Base-by-base conservation (phyloP, 2,113 vertebrate genomes). In the Perca schrenkii region DNA sequence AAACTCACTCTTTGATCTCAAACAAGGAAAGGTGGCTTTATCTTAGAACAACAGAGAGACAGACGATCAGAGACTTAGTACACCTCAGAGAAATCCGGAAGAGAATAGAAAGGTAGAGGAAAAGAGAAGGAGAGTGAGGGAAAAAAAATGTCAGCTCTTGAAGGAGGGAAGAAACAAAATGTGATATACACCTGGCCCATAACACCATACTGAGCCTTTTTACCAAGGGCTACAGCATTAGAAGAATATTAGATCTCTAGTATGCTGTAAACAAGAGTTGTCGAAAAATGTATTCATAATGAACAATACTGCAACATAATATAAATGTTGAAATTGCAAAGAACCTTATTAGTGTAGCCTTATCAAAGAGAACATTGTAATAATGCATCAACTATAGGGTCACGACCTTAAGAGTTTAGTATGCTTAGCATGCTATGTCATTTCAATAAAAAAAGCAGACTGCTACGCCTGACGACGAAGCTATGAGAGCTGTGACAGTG, bases 1-100 rank as follows among this genome's bases (percentile, higher is more conserved):
- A 89, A 93, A 90, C 86, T 85, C 81, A 70, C 50, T 91, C 86
- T 94, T 93, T 93, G 89, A 93, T 94, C 82, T 91, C 65, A 28
- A 77, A 68, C 80, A 79, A 72, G 72, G 85, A 91, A 91, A 89
- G 90, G 79, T 88, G 83, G 86, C 81, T 91, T 91, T 88, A 91
- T 89, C 88, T 84, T 77, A 85, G 84, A 88, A 89, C 73, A 88
- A 90, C 77, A 87, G 25, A 79, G 73, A 91, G 86, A 85, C 76
- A 80, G 80, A 80, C 72, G 75, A 88, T 91, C 87, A 89, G 79
- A 91, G 83, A 84, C 67, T 56, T 6, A 8, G 76, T 1, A 82
- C 79, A 84, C 77, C 72, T 83, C 56, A 52, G 78, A 86, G 86
- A 85, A 81, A 82, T 79, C 21, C 11, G 28, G 63, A 83, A 36